These are phyloP conservation scores for Mixornis gularis DNA, from an alignment of 2,113 vertebrate species.

Conservation along the genomic window DNA sequence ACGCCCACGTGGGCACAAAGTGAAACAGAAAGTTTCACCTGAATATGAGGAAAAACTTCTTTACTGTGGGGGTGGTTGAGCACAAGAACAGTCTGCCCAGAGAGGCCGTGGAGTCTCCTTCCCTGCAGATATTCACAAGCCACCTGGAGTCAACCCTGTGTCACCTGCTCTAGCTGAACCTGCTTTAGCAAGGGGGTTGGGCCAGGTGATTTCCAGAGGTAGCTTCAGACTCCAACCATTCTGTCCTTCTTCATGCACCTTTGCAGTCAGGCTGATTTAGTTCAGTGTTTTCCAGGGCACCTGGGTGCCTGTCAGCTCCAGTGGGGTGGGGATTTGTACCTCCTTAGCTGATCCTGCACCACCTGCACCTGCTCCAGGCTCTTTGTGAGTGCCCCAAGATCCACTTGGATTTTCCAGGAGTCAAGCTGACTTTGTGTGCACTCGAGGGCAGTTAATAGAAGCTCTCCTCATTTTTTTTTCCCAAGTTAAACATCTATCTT, in stretches of 20 bases:
- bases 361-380: background rate
- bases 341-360: accelerated
- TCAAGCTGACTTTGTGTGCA: accelerated
- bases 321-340: accelerated
- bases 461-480: background rate
- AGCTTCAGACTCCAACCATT: accelerated
- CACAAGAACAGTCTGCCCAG: background rate
- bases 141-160: background rate
- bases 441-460: background rate
- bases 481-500: background rate
- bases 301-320: background rate
- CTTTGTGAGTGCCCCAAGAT: background rate
- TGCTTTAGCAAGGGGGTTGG: background rate
- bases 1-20: accelerated
- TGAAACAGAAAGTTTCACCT: background rate
- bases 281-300: accelerated
- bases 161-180: background rate
- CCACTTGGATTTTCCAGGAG: background rate
- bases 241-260: background rate
- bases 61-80: background rate
- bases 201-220: background rate
- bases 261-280: background rate
- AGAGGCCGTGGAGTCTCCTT: background rate
- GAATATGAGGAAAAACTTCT: background rate
- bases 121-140: background rate